Percentiles rank a stretch among this genome's conserved stretches.
These are phyloP conservation scores for Nothoprocta pentlandii DNA, from an alignment of 2,113 vertebrate genomes.

Conservation along the genomic window DNA sequence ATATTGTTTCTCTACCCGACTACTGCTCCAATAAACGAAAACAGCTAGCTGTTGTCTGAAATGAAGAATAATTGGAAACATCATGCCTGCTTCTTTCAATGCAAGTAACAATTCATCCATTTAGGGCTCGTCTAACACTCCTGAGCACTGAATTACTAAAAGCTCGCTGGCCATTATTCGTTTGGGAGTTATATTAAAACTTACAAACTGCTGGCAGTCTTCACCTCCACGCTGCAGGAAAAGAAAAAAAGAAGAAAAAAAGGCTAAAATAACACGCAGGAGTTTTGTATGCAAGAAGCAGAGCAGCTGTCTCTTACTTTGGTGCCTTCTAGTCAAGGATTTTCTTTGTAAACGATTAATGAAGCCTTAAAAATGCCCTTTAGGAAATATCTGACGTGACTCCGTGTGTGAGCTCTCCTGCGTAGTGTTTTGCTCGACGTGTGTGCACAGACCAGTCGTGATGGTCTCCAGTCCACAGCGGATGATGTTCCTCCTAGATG, in stretches of 20 bases:
- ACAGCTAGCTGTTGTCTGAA: slow-evolving; percentile 76
- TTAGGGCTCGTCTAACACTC: slow-evolving; percentile 68
- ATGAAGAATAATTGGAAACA: slow-evolving; percentile 74
- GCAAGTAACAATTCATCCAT: slow-evolving; percentile 69
- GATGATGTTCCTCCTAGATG: not conserved
- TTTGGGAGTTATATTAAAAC: not conserved
- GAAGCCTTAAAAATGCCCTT: not conserved
- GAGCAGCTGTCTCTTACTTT: not conserved
- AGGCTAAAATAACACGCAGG: not conserved
- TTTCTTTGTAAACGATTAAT: not conserved
- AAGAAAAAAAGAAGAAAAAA: rapidly evolving
- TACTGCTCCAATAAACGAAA: slow-evolving; percentile 59
- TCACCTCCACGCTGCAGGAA: rapidly evolving
- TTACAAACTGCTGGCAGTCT: slow-evolving; percentile 26
- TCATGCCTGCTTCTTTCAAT: slow-evolving; percentile 70
- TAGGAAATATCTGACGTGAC: not conserved
- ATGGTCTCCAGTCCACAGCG: rapidly evolving
- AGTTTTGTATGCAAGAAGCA: not conserved
- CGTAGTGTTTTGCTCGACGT: not conserved
- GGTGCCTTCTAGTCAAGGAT: not conserved
- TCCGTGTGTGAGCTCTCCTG: rapidly evolving
- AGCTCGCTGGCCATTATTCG: not conserved
- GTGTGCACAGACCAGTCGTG: rapidly evolving
- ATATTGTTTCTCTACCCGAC: slow-evolving; percentile 54
- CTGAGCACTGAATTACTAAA: not conserved